Evolutionary conservation across 2,888 invertebrate genomes (phyloP), one percentile per base, ranked within the genome.

Genomic region (Trissolcus japonicus): DNA sequence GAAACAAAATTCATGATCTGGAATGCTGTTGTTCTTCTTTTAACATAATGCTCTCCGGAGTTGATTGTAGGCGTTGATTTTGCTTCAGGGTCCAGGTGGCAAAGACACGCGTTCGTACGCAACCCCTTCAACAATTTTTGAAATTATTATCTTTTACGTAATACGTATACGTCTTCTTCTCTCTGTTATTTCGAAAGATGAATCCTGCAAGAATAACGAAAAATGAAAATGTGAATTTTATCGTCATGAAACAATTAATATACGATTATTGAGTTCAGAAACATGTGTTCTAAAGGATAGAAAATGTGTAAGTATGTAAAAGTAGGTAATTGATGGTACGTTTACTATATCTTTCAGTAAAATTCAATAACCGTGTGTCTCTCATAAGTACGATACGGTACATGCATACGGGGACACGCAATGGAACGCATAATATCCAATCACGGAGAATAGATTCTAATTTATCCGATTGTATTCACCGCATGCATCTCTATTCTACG

Each of bases 401-500:
- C n/a, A 13, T 43, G 53, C 51, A 43, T 48, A 51, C 25, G 25
- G 25, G 16, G 21, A 19, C 7, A 83, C 82, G 82, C 84, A 84
- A 80, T 80, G 76, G 80, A 77, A 77, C 71, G 81, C 79, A 82
- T 84, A 86, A 87, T 87, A 86, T 83, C 85, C 86, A 85, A 87
- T 86, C 86, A 84, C 80, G 78, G 73, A 80, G 83, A 85, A 85
- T 85, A 86, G 84, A 84, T 84, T 84, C 84, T 84, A 84, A 87
- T 87, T 86, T 83, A 81, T 73, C 67, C 83, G 83, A 86, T 86
- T 83, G 81, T 83, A 80, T 73, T 69, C 81, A 75, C 60, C 65
- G 73, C 73, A 66, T 73, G 73, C 73, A 73, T 60, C 73, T 60
- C 66, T 73, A 73, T 73, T 60, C 73, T 65, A 73, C 66, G 62